Percentiles rank a stretch among this genome's conserved stretches.
Evolutionary conservation across 2,797 vertebrate species (phyloP).

Genomic region (Chelon labrosus): DNA sequence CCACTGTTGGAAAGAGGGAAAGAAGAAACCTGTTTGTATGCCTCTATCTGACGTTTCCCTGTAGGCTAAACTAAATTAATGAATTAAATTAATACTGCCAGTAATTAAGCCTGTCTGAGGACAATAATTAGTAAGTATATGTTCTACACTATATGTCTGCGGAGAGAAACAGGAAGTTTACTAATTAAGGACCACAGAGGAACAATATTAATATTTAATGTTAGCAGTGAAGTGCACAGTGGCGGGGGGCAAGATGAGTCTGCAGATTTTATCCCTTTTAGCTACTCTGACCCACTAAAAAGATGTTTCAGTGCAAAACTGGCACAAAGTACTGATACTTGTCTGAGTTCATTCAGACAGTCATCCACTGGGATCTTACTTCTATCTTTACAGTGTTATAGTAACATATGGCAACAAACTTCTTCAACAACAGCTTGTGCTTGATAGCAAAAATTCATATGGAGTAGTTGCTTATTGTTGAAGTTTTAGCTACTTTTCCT

Average conservation of each 20-base stretch:
- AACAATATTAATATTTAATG: slow-evolving; percentile 70
- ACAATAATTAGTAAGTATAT: not conserved
- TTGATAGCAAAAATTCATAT: not conserved
- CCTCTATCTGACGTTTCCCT: not conserved
- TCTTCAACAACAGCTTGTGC: not conserved
- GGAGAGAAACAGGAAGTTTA: slow-evolving; percentile 48
- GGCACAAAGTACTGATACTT: slow-evolving; percentile 29
- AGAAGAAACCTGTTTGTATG: not conserved
- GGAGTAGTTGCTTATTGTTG: not conserved
- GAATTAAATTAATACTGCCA: slow-evolving; percentile 1
- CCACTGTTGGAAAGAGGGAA: slow-evolving; percentile 20
- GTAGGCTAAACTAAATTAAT: slow-evolving; percentile 2
- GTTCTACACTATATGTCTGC: slow-evolving; percentile 9
- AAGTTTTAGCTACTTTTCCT: too few relatives aligned
- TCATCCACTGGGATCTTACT: not conserved
- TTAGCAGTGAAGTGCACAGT: slow-evolving; percentile 37
- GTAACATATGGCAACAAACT: not conserved
- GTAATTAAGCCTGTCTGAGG: not conserved
- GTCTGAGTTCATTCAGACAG: slow-evolving; percentile 1
- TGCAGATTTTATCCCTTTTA: slow-evolving; percentile 21
- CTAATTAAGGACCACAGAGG: slow-evolving; percentile 32
- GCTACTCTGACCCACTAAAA: slow-evolving; percentile 50
- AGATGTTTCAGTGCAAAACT: slow-evolving; percentile 18
- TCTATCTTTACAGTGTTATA: not conserved
- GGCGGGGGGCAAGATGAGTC: slow-evolving; percentile 41